phyloP scores from a whole-genome alignment of 1,140 invertebrate genomes.

The Dendrolimus punctatus region DNA sequence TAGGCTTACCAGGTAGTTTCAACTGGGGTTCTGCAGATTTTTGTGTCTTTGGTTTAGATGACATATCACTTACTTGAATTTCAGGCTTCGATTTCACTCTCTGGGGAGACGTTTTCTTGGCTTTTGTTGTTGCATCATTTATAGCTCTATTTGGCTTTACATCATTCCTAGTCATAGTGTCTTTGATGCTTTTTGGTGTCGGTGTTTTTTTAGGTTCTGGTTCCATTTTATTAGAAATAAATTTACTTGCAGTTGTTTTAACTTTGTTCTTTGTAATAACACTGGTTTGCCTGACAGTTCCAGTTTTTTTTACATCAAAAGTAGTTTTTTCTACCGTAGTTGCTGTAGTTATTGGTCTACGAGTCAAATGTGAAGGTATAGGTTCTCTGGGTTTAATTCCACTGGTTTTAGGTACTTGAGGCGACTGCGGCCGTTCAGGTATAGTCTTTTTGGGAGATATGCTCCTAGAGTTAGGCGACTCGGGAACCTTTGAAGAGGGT shows the following conservation, averaged over 20 bases:
- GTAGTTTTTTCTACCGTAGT: slow-evolving; percentile 42
- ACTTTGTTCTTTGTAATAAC: slow-evolving; percentile 23
- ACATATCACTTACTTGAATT: slow-evolving; percentile 55
- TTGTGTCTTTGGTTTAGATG: slow-evolving; percentile 39
- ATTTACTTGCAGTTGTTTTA: slow-evolving; percentile 19
- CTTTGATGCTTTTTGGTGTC: slow-evolving; percentile 33
- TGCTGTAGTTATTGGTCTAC: slow-evolving; percentile 33
- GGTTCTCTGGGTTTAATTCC: slow-evolving; percentile 39
- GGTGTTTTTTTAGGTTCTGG: slow-evolving; percentile 28
- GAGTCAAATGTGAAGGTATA: slow-evolving; percentile 23
- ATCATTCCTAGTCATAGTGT: slow-evolving; percentile 57
- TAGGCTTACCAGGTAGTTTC: slow-evolving; percentile 60
- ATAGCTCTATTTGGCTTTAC: slow-evolving; percentile 68
- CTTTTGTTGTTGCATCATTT: slow-evolving; percentile 72
- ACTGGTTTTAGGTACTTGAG: slow-evolving; percentile 37
- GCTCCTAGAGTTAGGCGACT: slow-evolving; percentile 40
- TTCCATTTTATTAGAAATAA: slow-evolving; percentile 25
- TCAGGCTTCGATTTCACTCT: slow-evolving; percentile 65
- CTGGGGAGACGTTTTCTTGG: slow-evolving; percentile 51
- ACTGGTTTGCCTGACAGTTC: slow-evolving; percentile 37
- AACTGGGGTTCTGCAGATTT: slow-evolving; percentile 44
- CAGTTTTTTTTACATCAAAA: slow-evolving; percentile 41
- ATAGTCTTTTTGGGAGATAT: slow-evolving; percentile 49
- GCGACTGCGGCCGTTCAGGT: slow-evolving; percentile 44
- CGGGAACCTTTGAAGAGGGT: slow-evolving; percentile 21